Conservation (phyloP, 2,797 vertebrate genomes). For the Delichon dasypus region DNA sequence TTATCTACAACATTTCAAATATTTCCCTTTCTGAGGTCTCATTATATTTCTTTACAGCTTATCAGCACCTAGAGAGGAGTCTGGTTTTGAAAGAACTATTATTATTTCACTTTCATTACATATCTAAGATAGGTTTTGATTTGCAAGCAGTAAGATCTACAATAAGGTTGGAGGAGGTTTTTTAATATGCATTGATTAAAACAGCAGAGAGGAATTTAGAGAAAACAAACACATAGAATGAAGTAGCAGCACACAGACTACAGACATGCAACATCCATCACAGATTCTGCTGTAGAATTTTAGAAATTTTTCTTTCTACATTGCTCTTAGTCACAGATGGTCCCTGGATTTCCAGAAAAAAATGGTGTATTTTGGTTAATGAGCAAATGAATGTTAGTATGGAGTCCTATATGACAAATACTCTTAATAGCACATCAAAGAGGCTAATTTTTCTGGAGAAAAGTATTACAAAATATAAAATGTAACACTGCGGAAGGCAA, state of each 20-base stretch:
- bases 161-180: neutral
- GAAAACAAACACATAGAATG: neutral
- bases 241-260: neutral
- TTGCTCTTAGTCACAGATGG: neutral
- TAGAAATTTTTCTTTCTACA: neutral
- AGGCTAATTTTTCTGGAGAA: neutral
- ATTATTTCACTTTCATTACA: neutral
- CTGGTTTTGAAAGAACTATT: neutral
- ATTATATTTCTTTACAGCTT: neutral
- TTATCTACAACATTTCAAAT: neutral
- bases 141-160: neutral
- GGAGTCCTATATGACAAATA: neutral
- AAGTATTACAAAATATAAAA: neutral
- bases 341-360: neutral
- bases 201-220: neutral
- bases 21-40: neutral
- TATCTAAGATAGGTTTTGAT: neutral
- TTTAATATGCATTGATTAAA: neutral
- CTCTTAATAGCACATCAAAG: neutral
- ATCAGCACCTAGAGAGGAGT: neutral
- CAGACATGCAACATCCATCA: neutral
- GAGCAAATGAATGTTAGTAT: neutral
- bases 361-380: neutral
- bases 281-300: neutral
- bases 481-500: neutral